Conservation (phyloP, 2,797 vertebrate species). For the Myiotriccus ornatus region DNA sequence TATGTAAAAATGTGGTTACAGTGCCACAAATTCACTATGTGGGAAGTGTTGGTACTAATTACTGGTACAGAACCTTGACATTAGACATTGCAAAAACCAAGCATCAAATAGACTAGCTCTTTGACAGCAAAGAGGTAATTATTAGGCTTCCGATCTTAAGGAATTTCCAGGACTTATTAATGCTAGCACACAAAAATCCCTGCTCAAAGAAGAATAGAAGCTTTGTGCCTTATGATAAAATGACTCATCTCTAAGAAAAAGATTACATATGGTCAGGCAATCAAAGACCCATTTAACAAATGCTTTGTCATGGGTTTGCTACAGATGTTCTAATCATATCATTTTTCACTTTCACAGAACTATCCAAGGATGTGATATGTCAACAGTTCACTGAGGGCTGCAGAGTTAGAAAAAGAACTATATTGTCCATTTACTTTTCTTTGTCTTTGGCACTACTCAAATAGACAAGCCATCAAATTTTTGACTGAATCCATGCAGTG, state of each 20-base stretch:
- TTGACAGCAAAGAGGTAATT: conserved; percentile 61
- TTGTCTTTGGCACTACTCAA: neutral
- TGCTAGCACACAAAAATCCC: neutral
- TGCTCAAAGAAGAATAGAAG: neutral
- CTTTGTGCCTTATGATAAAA: neutral
- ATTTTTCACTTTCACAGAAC: neutral
- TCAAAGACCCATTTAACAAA: neutral
- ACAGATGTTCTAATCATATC: neutral
- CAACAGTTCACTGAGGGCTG: neutral
- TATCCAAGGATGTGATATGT: neutral
- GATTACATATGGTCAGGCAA: neutral
- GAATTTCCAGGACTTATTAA: conserved; percentile 44
- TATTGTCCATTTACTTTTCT: neutral
- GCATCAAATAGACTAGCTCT: conserved; percentile 25
- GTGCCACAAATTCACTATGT: conserved; percentile 50
- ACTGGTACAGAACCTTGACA: conserved; percentile 62
- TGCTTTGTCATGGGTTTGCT: neutral
- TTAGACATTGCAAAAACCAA: conserved; percentile 25
- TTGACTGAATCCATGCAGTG: neutral
- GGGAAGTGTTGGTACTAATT: conserved; percentile 68
- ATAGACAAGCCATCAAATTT: neutral
- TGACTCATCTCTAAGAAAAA: neutral
- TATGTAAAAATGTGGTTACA: conserved; percentile 58
- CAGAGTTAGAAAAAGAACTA: neutral
- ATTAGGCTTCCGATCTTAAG: conserved; percentile 16